These are phyloP conservation scores for Battus philenor DNA, from an alignment of 1,140 invertebrate species.

Conservation along the genomic window DNA sequence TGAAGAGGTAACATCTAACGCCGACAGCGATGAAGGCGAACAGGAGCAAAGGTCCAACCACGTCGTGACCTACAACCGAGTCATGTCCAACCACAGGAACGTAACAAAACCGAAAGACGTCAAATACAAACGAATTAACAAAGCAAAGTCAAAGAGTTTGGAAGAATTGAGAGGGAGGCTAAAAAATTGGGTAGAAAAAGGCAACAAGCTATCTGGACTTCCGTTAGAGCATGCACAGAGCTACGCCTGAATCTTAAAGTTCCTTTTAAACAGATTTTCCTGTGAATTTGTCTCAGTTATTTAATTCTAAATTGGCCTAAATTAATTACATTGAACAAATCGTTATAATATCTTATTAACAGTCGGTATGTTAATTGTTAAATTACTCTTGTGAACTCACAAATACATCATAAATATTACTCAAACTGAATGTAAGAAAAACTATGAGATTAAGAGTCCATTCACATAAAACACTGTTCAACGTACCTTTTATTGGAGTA, in stretches of 20 bases:
- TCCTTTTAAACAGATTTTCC: slow-evolving; percentile 20
- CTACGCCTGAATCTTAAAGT: slow-evolving; percentile 56
- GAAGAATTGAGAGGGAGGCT: slow-evolving; percentile 88
- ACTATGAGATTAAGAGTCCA: background rate
- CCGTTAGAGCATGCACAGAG: slow-evolving; percentile 73
- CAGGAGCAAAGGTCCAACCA: slow-evolving; percentile 70
- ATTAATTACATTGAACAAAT: background rate
- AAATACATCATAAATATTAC: no score
- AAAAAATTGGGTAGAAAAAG: slow-evolving; percentile 90
- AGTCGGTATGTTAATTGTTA: no score
- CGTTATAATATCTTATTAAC: no score
- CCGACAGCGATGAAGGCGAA: slow-evolving; percentile 59
- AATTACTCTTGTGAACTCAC: background rate
- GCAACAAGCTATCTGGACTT: slow-evolving; percentile 77
- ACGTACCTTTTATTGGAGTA: slow-evolving; percentile 21
- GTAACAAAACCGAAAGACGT: slow-evolving; percentile 94
- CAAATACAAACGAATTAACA: slow-evolving; percentile 93
- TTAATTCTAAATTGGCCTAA: background rate
- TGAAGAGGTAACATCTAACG: slow-evolving; percentile 56
- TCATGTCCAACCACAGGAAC: slow-evolving; percentile 92
- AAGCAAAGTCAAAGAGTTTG: slow-evolving; percentile 91
- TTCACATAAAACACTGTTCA: background rate
- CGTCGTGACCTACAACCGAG: slow-evolving; percentile 88
- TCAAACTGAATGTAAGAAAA: background rate
- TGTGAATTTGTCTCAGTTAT: no score